Base-by-base conservation (phyloP, 1,140 invertebrate genomes). In the Aphis gossypii region DNA sequence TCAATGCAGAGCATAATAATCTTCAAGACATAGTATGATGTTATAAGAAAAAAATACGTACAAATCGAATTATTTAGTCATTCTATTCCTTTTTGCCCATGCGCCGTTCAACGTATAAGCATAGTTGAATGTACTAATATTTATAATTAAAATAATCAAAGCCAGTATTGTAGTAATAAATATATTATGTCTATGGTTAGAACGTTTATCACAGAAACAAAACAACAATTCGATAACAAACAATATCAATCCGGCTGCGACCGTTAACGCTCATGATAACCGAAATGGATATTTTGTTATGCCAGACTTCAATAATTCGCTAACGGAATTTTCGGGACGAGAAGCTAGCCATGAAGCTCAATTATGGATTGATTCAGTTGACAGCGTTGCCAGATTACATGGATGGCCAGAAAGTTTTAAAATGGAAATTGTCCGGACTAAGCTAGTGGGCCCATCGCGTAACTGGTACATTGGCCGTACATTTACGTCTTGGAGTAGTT, bases 281-380 rank as follows among this genome's bases (percentile, higher is more conserved):
- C 38, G 82, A 38, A 84, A 84, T 84, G 38, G 38, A 48, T 88
- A 88, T 88, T 88, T 48, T 51, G 86, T 88, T 21, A 88, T 88
- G 86, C 86, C 46, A 20, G 46, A 88, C 35, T 88, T 88, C n/a
- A 46, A 88, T 51, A 88, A 88, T 30, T 48, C 86, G 46, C 46
- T 88, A 51, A 46, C 86, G 0, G 46, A 48, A 48, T 88, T 88
- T 18, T 88, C 46, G 11, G 86, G 86, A 51, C 46, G n/a, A 88
- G 46, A 88, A 88, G 46, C 25, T n/a, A 51, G 46, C 25, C 25
- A 48, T n/a, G 86, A 88, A 88, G 46, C 86, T 25, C 44, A 46
- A 48, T 46, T n/a, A 18, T 88, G 86, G 86, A 46, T 88, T 18
- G 2, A n/a, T n/a, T 51, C 86, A 2, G 46, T 88, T 5, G 46